Evolutionary conservation across 2,113 vertebrate genomes (phyloP), one percentile per base, ranked within the genome.

Genomic region (Megaceryle maxima): DNA sequence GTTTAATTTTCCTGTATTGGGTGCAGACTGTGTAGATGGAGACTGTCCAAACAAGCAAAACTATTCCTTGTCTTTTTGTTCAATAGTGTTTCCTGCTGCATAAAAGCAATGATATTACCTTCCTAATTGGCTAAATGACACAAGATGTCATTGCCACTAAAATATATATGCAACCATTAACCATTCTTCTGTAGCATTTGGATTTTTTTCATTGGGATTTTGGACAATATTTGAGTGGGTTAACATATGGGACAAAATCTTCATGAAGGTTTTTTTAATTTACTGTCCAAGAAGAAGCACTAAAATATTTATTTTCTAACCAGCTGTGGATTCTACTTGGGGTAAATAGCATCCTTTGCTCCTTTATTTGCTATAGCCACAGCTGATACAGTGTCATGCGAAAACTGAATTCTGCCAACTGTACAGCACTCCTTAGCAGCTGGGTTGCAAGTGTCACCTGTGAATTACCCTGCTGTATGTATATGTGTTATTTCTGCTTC

Each of bases 231-330:
- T 83, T 39, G 39, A n/a, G 44, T 69, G 20, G 14, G 9, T 16
- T 76, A 51, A 79, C 31, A 39, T 28, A 48, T 20, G 44, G 24
- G 19, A 83, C 24, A 78, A 75, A 48, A 19, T 55, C 31, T 39
- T 10, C 60, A 31, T 51, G 15, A 83, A 26, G 17, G 4, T 57
- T 22, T 81, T 89, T 44, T 41, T 9, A 44, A 60, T 37, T 26
- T 21, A 44, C 6, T 76, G 83, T 62, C 26, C 16, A 43, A 39
- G 66, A 84, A 78, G 29, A 84, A 82, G 35, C 9, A 4, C 60
- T 83, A 66, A 76, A 72, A 76, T 88, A 67, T 24, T 77, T 56
- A 13, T 55, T 94, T 85, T 80, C 57, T 87, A 73, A 72, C 16
- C n/a, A 68, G 13, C 31, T 57, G 16, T 67, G 37, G 51, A 17